Evolutionary conservation across 2,797 vertebrate genomes (phyloP).

Genomic region (Rousettus madagascariensis): DNA sequence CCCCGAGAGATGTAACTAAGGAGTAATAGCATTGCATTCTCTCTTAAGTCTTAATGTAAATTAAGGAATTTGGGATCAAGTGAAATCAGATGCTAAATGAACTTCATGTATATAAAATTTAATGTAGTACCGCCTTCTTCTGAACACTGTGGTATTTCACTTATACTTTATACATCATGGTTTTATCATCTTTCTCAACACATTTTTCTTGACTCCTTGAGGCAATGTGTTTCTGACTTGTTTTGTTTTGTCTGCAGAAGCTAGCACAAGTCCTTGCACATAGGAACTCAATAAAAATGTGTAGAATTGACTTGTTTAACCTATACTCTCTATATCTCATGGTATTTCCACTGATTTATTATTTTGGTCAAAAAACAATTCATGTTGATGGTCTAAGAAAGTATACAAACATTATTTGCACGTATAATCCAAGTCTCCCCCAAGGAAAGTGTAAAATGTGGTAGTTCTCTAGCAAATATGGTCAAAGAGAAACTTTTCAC

Average conservation of each 20-base stretch:
- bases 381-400: constrained; percentile 19
- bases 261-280: background rate
- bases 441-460: constrained; percentile 25
- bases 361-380: constrained; percentile 40
- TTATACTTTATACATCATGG: background rate
- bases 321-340: constrained; percentile 14
- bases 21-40: background rate
- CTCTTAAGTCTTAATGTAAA: background rate
- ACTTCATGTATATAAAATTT: background rate
- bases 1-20: background rate
- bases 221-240: constrained; percentile 16
- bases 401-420: constrained; percentile 37
- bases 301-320: constrained; percentile 39
- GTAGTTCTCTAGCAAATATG: constrained; percentile 2
- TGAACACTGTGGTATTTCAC: background rate
- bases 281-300: constrained; percentile 39
- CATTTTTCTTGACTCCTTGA: constrained; percentile 43
- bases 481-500: background rate
- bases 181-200: background rate
- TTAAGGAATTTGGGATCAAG: background rate
- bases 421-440: background rate
- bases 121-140: background rate
- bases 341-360: constrained; percentile 45
- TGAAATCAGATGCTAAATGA: background rate
- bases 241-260: constrained; percentile 23